A percentile compares a stretch with the other conserved stretches of the same genome.
phyloP scores from a whole-genome alignment of 1,140 invertebrate species.

The Ericerus pela region DNA sequence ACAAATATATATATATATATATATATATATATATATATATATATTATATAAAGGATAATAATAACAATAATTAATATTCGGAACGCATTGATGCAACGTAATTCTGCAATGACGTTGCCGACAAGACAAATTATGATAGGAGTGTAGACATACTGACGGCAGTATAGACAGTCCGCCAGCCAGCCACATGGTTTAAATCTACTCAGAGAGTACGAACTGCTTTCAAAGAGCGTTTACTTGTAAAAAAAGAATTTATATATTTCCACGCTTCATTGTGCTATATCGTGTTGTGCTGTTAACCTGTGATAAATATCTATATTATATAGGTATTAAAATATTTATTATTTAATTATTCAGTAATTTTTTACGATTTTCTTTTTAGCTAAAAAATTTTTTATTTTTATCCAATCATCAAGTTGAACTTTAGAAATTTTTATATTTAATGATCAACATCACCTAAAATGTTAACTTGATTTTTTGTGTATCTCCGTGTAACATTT shows the following conservation, averaged over 20 bases:
- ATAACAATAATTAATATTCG: not conserved
- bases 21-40: too few species aligned
- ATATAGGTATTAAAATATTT: not conserved
- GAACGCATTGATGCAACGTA: not conserved
- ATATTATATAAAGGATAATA: too few species aligned
- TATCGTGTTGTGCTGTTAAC: not conserved
- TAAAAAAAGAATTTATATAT: constrained; percentile 4
- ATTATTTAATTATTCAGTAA: too few species aligned
- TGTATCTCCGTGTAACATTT: too few species aligned
- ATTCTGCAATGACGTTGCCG: not conserved
- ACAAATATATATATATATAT: too few species aligned
- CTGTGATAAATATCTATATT: not conserved
- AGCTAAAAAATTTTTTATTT: too few species aligned
- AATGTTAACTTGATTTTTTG: too few species aligned
- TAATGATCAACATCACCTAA: too few species aligned
- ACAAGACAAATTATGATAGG: not conserved
- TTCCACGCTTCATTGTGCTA: constrained; percentile 6
- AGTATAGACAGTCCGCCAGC: not conserved
- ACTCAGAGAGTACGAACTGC: not conserved
- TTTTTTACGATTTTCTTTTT: too few species aligned
- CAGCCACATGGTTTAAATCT: not conserved
- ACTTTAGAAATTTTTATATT: too few species aligned
- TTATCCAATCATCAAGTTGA: too few species aligned
- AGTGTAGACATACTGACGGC: not conserved
- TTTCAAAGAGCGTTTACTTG: not conserved